These are phyloP conservation scores for Smittia sp. DNA, from an alignment of 2,888 invertebrate genomes.

Conservation along the genomic window DNA sequence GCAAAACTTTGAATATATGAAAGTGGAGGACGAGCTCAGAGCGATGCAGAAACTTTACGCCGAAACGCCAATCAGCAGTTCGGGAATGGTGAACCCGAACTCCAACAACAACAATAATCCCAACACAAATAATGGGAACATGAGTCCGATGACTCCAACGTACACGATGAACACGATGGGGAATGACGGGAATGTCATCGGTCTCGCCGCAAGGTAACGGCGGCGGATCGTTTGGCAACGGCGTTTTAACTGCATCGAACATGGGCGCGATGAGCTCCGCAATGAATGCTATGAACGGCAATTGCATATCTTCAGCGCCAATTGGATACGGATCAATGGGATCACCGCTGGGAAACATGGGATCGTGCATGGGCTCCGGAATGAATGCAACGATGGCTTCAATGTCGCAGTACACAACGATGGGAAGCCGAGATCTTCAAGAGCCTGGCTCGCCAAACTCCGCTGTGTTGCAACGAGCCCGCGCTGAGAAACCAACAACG, in stretches of 20 bases:
- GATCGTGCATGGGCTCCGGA: constrained; percentile 64
- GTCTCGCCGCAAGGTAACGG: constrained; percentile 60
- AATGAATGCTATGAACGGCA: constrained; percentile 66
- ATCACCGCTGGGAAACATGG: constrained; percentile 68
- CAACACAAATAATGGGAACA: constrained; percentile 55
- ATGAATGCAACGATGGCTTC: constrained; percentile 61
- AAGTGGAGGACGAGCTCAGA: constrained; percentile 44
- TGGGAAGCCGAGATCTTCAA: constrained; percentile 60
- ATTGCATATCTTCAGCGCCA: constrained; percentile 65
- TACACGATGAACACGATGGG: constrained; percentile 80
- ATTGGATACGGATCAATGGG: constrained; percentile 69
- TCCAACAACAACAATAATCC: constrained; percentile 37
- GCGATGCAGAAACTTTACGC: constrained; percentile 44
- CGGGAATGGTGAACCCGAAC: constrained; percentile 40
- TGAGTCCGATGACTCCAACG: constrained; percentile 73
- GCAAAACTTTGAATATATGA: constrained; percentile 37
- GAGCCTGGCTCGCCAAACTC: constrained; percentile 73
- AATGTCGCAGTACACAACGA: constrained; percentile 62
- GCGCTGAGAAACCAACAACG: constrained; percentile 77
- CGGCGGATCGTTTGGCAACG: constrained; percentile 57
- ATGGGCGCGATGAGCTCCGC: constrained; percentile 56
- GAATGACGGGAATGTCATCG: constrained; percentile 62
- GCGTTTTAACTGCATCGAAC: constrained; percentile 56
- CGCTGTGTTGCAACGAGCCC: constrained; percentile 70
- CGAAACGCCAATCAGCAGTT: constrained; percentile 38